Conservation (phyloP, 2,888 invertebrate genomes). For the Drosophila tripunctata region DNA sequence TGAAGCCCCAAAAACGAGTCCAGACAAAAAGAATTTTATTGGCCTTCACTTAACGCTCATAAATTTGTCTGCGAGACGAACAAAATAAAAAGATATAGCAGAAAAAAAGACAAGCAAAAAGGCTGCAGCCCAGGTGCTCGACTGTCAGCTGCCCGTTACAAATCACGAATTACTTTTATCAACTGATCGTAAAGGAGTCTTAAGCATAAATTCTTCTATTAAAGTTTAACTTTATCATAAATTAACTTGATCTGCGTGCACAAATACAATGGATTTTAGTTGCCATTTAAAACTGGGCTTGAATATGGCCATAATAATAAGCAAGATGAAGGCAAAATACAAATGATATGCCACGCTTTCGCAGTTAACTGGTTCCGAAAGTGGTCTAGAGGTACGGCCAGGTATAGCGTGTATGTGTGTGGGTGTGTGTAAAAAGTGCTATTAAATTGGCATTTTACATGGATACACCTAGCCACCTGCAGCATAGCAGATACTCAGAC, state of each 20-base stretch:
- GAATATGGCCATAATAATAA: conserved; percentile 19
- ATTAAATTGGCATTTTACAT: conserved; percentile 61
- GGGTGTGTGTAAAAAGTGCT: conserved; percentile 56
- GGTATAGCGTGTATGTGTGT: conserved; percentile 14
- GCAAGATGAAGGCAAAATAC: conserved; percentile 49
- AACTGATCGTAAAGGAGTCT: no score
- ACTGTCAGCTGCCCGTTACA: no score
- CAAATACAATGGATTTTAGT: no score
- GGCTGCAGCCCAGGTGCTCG: no score
- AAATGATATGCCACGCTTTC: conserved; percentile 72
- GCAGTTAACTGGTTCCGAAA: conserved; percentile 70
- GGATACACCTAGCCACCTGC: conserved; percentile 49
- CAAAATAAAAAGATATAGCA: conserved; percentile 23
- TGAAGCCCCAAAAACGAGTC: conserved; percentile 32
- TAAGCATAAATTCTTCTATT: no score
- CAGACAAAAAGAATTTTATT: conserved; percentile 78
- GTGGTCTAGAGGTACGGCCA: background rate
- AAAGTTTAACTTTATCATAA: no score
- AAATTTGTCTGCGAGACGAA: conserved; percentile 72
- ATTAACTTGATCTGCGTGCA: no score
- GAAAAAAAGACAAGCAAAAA: conserved; percentile 14
- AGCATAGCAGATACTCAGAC: no score
- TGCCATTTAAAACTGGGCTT: no score
- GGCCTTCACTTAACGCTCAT: conserved; percentile 79
- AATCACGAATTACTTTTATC: no score